phyloP scores from a whole-genome alignment of 2,888 invertebrate genomes.

The Sminthurides aquaticus region DNA sequence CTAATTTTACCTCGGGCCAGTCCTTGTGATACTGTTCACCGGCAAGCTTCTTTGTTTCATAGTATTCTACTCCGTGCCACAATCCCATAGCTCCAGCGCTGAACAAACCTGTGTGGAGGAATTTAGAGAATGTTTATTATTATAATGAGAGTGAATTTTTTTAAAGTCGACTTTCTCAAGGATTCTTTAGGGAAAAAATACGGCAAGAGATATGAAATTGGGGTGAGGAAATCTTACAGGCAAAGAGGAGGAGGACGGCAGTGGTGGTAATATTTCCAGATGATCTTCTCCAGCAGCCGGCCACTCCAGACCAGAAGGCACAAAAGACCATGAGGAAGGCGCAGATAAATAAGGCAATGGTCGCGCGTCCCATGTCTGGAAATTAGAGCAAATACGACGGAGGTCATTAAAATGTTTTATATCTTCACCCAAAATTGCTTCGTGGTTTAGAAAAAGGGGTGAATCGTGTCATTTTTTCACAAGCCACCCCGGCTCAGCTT shows the following conservation, averaged over 20 bases:
- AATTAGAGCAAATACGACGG: slow-evolving; percentile 26
- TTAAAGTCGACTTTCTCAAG: neutral
- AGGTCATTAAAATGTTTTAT: neutral
- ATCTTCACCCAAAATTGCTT: neutral
- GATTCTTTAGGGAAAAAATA: neutral
- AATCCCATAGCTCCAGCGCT: slow-evolving; percentile 91
- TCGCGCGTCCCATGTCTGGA: slow-evolving; percentile 78
- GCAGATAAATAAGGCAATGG: slow-evolving; percentile 86
- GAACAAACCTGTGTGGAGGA: slow-evolving; percentile 59
- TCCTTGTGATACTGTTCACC: slow-evolving; percentile 87
- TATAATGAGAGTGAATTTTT: neutral
- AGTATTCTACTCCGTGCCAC: slow-evolving; percentile 94
- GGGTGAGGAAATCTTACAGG: slow-evolving; percentile 57
- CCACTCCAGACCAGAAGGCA: slow-evolving; percentile 90
- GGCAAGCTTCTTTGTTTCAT: slow-evolving; percentile 86
- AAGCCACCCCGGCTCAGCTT: neutral
- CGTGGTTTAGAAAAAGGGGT: neutral
- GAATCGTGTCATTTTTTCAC: neutral
- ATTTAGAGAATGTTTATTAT: neutral
- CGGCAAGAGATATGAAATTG: slow-evolving; percentile 6
- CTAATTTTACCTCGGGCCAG: slow-evolving; percentile 53
- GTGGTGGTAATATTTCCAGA: slow-evolving; percentile 89
- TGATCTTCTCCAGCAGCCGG: slow-evolving; percentile 93
- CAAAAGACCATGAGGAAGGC: slow-evolving; percentile 85
- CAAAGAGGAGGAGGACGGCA: slow-evolving; percentile 78